Evolutionary conservation across 1,140 invertebrate genomes (phyloP).

Genomic region (Listronotus oregonensis): DNA sequence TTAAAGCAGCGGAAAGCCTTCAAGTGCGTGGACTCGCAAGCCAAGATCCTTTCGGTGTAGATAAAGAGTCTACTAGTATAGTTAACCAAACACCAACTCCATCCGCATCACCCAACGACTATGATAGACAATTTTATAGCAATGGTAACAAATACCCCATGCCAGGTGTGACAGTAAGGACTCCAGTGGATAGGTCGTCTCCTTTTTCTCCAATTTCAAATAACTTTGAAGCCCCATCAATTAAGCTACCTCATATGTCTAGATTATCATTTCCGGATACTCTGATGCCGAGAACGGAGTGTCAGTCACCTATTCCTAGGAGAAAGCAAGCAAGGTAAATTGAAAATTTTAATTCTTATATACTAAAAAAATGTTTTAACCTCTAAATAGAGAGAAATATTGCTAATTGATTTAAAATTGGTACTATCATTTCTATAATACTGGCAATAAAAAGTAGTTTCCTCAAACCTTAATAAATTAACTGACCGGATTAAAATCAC

Average conservation of each 20-base stretch:
- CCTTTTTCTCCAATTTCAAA: slow-evolving; percentile 44
- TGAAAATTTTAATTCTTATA: no score
- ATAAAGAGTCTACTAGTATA: slow-evolving; percentile 57
- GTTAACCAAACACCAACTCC: slow-evolving; percentile 61
- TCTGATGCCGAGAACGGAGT: slow-evolving; percentile 51
- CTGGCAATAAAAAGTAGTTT: no score
- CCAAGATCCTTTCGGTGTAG: slow-evolving; percentile 67
- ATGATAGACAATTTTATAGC: slow-evolving; percentile 51
- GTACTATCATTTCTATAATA: no score
- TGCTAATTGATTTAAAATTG: no score
- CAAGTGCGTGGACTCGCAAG: slow-evolving; percentile 80
- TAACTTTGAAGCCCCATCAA: slow-evolving; percentile 43
- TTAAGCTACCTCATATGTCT: slow-evolving; percentile 60
- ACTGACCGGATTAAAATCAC: no score
- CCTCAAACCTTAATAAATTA: no score
- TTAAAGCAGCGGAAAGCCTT: slow-evolving; percentile 83
- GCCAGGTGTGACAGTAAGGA: slow-evolving; percentile 43
- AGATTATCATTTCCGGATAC: slow-evolving; percentile 59
- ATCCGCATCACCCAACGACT: slow-evolving; percentile 64
- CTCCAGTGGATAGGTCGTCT: slow-evolving; percentile 33
- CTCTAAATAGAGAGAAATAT: no score
- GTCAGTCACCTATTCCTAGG: slow-evolving; percentile 74
- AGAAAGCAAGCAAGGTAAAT: slow-evolving; percentile 72
- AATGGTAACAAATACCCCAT: slow-evolving; percentile 42
- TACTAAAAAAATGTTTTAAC: no score